Evolutionary conservation across 2,797 vertebrate genomes (phyloP), one percentile per base, ranked within the genome.

Genomic region (Buphagus erythrorhynchus): DNA sequence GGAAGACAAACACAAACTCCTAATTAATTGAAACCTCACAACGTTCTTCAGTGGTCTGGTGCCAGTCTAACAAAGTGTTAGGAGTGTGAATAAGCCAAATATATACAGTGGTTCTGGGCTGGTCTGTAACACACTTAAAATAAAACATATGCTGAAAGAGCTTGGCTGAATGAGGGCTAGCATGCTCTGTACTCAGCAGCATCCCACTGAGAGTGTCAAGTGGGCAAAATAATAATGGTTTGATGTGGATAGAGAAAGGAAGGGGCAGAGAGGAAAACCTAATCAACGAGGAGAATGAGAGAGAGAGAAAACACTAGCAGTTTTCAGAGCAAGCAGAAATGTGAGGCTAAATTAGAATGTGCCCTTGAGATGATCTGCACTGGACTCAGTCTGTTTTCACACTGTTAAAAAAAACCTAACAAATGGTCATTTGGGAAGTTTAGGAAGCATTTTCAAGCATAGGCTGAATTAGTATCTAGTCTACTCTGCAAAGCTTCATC

Each of bases 141-240:
- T 81, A 90, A 96, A 95, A 85, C 93, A 97, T 89, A 93, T 89
- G 95, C 74, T n/a, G 9, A 69, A 93, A 87, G 55, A 84, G 68
- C 57, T 93, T 77, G 88, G 92, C 86, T 94, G 80, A 78, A 94
- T 54, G 35, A 93, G 61, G 42, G 62, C 36, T 91, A 86, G 66
- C 83, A 86, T 86, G 76, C 90, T 90, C 90, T 88, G 54, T 49
- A 40, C 76, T 94, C 46, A 0, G 62, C 88, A 95, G 92, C 76
- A 69, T 81, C 92, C 93, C 80, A 88, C 93, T 92, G 92, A 95
- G 90, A 95, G 86, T 65, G 84, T 93, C 86, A 95, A 95, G 88
- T 95, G 88, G 83, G 83, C 88, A 95, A 93, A 96, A 96, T 95
- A 96, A 96, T 94, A 91, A 92, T 89, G 86, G 89, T 87, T 91